phyloP scores from a whole-genome alignment of 2,888 invertebrate genomes.

The Drosophila villosipedis region DNA sequence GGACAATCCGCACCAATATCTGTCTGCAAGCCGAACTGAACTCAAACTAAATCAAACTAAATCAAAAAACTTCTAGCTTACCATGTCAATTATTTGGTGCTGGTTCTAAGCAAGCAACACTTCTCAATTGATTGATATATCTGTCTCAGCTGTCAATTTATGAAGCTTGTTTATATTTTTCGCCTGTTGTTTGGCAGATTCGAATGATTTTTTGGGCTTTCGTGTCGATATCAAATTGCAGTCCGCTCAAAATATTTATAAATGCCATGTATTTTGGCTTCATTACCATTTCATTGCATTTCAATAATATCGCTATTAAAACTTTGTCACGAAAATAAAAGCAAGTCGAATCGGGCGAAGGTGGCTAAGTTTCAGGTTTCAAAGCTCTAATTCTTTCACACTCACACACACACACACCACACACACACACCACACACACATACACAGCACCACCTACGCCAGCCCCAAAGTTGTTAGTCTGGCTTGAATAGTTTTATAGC shows the following conservation, averaged over 20 bases:
- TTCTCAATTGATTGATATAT: conserved; percentile 21
- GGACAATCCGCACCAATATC: conserved; percentile 67
- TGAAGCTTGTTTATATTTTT: conserved; percentile 35
- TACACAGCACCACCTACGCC: not conserved
- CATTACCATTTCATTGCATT: conserved; percentile 78
- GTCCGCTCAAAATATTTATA: conserved; percentile 53
- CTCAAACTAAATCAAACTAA: not conserved
- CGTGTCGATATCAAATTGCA: conserved; percentile 60
- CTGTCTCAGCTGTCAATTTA: conserved; percentile 18
- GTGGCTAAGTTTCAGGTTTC: conserved; percentile 51
- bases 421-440: not conserved
- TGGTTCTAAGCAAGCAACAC: not conserved
- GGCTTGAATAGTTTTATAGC: conserved; percentile 50
- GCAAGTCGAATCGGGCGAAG: conserved; percentile 44
- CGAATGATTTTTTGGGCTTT: conserved; percentile 48
- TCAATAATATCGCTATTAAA: conserved; percentile 80
- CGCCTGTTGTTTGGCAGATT: conserved; percentile 33
- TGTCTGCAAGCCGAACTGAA: conserved; percentile 38
- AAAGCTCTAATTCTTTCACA: conserved; percentile 44
- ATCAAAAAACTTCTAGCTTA: conserved; percentile 41
- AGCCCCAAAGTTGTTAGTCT: conserved; percentile 15
- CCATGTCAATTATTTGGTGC: conserved; percentile 52
- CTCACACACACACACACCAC: not conserved
- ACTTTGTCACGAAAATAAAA: conserved; percentile 79
- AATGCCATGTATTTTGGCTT: conserved; percentile 67